Percentiles rank a stretch among this genome's conserved stretches.
phyloP scores from a whole-genome alignment of 2,797 vertebrate genomes.

The Hirundo rustica region DNA sequence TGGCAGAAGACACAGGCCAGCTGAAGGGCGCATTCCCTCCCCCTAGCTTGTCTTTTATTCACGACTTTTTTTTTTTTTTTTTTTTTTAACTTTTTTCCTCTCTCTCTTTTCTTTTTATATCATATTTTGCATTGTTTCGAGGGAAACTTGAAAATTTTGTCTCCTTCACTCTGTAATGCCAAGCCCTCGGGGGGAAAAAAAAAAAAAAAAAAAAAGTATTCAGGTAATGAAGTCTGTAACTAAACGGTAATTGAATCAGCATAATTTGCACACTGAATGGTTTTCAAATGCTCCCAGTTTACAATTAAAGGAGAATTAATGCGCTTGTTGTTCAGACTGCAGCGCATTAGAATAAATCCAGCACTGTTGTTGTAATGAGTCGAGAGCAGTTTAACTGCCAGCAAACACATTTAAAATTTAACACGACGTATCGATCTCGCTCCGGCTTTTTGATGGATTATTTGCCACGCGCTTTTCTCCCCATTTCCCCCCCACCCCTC shows the following conservation, averaged over 20 bases:
- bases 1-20: constrained; percentile 3
- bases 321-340: constrained; percentile 78
- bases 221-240: constrained; percentile 86
- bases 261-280: constrained; percentile 84
- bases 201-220: constrained; percentile 51
- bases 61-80: neutral
- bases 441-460: constrained; percentile 68
- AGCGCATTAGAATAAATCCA: constrained; percentile 79
- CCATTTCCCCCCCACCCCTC: neutral
- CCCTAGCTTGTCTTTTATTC: constrained; percentile 24
- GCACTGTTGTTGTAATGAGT: constrained; percentile 77
- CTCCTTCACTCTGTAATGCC: constrained; percentile 13
- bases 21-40: neutral
- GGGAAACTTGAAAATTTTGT: constrained; percentile 62
- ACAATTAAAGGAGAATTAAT: constrained; percentile 85
- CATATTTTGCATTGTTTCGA: constrained; percentile 68
- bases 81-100: neutral
- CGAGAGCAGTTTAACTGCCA: constrained; percentile 77
- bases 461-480: constrained; percentile 35
- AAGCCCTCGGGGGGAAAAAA: neutral
- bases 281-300: constrained; percentile 85
- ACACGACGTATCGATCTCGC: constrained; percentile 75
- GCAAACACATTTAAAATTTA: constrained; percentile 78
- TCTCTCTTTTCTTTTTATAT: neutral
- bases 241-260: constrained; percentile 85